Conservation (phyloP, 2,797 vertebrate genomes). For the Epinephelus malabaricus region DNA sequence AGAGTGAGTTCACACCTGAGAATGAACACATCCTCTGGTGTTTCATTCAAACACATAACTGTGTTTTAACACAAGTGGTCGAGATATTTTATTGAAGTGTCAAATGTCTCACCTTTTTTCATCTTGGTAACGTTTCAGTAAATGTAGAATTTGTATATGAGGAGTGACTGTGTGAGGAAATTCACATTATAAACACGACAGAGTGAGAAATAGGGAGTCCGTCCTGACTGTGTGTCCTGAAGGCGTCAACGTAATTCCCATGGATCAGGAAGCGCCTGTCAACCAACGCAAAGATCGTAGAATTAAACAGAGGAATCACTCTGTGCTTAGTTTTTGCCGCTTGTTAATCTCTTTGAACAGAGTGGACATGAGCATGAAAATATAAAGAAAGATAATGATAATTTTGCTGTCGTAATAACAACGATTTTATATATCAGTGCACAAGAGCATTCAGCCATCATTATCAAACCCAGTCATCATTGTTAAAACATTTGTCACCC, state of each 20-base stretch:
- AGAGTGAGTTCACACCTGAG: neutral
- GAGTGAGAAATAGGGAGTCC: neutral
- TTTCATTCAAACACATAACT: neutral
- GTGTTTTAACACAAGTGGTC: fast-evolving
- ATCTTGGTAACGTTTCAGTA: neutral
- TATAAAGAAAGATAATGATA: neutral
- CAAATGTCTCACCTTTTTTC: fast-evolving
- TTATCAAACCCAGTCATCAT: neutral
- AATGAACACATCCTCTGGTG: constrained; percentile 2
- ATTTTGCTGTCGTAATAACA: neutral
- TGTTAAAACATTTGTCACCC: neutral
- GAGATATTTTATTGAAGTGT: neutral
- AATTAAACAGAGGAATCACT: constrained; percentile 24
- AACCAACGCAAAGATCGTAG: constrained; percentile 60
- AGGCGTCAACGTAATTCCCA: constrained; percentile 46
- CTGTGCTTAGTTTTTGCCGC: neutral
- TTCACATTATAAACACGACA: neutral
- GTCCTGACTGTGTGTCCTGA: constrained; percentile 8
- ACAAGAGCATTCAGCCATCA: neutral
- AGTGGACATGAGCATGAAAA: no score
- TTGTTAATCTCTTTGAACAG: no score
- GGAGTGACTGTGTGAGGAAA: neutral
- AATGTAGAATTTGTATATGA: neutral
- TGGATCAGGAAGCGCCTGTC: constrained; percentile 72
- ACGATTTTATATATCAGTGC: no score